Percentiles rank a stretch among this genome's conserved stretches.
Evolutionary conservation across 2,888 invertebrate species (phyloP).

Genomic region (Dynastes grantii): DNA sequence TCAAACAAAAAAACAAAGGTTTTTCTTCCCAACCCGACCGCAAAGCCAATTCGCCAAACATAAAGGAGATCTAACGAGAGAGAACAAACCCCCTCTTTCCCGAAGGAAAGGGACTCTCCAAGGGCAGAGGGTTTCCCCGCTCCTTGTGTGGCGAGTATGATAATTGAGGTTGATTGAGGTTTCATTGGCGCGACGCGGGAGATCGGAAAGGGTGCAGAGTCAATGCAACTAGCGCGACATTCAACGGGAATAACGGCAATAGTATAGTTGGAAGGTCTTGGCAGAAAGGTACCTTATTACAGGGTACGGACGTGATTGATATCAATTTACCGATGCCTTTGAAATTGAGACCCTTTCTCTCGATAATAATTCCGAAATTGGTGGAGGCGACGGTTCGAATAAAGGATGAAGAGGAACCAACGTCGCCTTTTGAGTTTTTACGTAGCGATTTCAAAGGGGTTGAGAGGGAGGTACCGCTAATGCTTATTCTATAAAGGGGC

Average conservation of each 20-base stretch:
- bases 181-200: slow-evolving; percentile 64
- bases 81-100: slow-evolving; percentile 3
- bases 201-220: slow-evolving; percentile 55
- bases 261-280: slow-evolving; percentile 5
- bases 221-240: slow-evolving; percentile 56
- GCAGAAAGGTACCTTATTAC: slow-evolving; percentile 27
- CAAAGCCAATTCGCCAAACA: slow-evolving; percentile 28
- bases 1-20: slow-evolving; percentile 38
- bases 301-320: slow-evolving; percentile 62
- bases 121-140: slow-evolving; percentile 41
- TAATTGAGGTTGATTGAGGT: slow-evolving; percentile 70
- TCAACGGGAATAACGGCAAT: not conserved
- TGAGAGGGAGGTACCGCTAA: not conserved
- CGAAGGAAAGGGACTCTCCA: slow-evolving; percentile 44
- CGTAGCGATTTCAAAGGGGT: not conserved
- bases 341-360: slow-evolving; percentile 55
- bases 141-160: slow-evolving; percentile 65
- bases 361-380: slow-evolving; percentile 37
- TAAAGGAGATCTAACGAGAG: slow-evolving; percentile 40
- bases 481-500: not conserved
- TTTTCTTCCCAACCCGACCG: slow-evolving; percentile 15
- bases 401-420: not conserved
- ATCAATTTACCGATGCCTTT: slow-evolving; percentile 56
- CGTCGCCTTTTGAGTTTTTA: slow-evolving; percentile 5
- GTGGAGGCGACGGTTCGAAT: slow-evolving; percentile 25